Base-by-base conservation (phyloP, 2,888 invertebrate genomes). In the Cantharis rufa region DNA sequence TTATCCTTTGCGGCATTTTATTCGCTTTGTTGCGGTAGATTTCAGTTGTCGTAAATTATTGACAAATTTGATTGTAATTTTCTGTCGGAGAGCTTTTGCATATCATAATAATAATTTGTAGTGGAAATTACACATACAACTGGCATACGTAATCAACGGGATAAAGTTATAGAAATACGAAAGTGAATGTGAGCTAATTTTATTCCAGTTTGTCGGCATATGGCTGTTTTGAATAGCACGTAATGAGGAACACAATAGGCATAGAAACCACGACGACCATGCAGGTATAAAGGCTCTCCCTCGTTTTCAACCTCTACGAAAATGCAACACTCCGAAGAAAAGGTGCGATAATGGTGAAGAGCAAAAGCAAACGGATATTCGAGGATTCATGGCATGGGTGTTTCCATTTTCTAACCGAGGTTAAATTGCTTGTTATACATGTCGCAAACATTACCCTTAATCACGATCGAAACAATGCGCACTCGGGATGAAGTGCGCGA, bases 381-480 rank as follows among this genome's bases (percentile, higher is more conserved):
- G 66, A 16, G 62, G 61, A 75, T 75, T 62, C 76, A 28, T 61
- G 18, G 64, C 61, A 24, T 62, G 62, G 21, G 68, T 68, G 24
- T 72, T 75, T 61, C 75, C 70, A 70, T 72, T 70, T 75, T 75
- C 74, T 15, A 69, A 63, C 24, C 72, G 71, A 74, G 72, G 74
- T 76, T 75, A 78, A 78, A 78, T 78, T 78, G 75, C 78, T 78
- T 75, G 78, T 78, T 78, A 70, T 78, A 78, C 78, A 78, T 74
- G 75, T 78, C 78, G 75, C 78, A 73, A 78, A 78, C 78, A 78
- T 74, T 71, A 71, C 78, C 69, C 78, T 78, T 78, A 78, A 78
- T 78, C 78, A 77, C 77, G 77, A 77, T 79, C 73, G 73, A 75
- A 74, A 77, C 79, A 79, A 79, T 77, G 79, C 75, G 71, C 66